Percentiles rank a stretch among this genome's conserved stretches.
These are phyloP conservation scores for Anoncus sp. DNA, from an alignment of 2,888 invertebrate species.

Conservation along the genomic window DNA sequence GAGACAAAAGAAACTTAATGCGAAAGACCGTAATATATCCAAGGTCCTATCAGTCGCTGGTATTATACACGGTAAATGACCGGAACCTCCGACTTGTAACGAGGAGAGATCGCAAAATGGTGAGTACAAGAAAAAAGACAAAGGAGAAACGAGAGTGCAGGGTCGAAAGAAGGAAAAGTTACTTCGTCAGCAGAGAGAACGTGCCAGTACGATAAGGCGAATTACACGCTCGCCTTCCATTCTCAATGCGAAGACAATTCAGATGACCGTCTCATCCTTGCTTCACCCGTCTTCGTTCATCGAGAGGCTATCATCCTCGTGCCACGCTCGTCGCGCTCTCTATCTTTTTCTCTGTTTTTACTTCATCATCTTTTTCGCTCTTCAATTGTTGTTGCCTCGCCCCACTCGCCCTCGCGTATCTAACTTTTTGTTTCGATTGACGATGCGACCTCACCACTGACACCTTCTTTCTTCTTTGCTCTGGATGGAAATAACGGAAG, in stretches of 20 bases:
- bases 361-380: slow-evolving; percentile 1
- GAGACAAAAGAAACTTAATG: slow-evolving; percentile 3
- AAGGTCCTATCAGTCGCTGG: not conserved
- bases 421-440: slow-evolving; percentile 32
- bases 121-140: slow-evolving; percentile 11
- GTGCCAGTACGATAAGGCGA: slow-evolving; percentile 68
- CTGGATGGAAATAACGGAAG: slow-evolving; percentile 11
- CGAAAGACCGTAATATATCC: not conserved
- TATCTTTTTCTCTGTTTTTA: slow-evolving; percentile 13
- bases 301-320: slow-evolving; percentile 7
- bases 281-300: slow-evolving; percentile 14
- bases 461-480: slow-evolving; percentile 33
- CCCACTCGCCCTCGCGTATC: not conserved
- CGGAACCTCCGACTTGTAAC: slow-evolving; percentile 18
- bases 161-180: slow-evolving; percentile 21
- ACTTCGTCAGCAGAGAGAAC: slow-evolving; percentile 35
- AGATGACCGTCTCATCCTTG: slow-evolving; percentile 33
- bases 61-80: slow-evolving; percentile 20
- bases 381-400: slow-evolving; percentile 4
- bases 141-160: slow-evolving; percentile 1
- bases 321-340: slow-evolving; percentile 51
- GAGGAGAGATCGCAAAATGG: slow-evolving; percentile 14
- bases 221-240: slow-evolving; percentile 70
- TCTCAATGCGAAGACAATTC: slow-evolving; percentile 70
- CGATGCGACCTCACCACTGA: slow-evolving; percentile 41